Evolutionary conservation across 2,113 vertebrate genomes (phyloP).

Genomic region (Notothenia coriiceps): DNA sequence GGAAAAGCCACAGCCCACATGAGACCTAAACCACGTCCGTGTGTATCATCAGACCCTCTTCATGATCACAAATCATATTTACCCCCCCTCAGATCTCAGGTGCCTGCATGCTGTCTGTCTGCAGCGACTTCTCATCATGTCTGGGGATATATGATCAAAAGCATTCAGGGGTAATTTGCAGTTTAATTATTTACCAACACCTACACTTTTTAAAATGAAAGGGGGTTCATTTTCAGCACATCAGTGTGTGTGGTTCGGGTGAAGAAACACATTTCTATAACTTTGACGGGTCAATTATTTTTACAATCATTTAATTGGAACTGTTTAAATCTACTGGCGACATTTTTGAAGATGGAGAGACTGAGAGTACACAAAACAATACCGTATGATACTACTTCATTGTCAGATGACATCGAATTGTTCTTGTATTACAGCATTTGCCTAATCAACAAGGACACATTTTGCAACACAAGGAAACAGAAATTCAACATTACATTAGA

Average conservation of each 20-base stretch:
- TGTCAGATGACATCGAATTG: no score
- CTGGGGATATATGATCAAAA: constrained; percentile 28
- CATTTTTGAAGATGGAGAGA: no score
- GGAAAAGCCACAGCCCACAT: neutral
- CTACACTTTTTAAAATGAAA: constrained; percentile 5
- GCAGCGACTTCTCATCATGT: constrained; percentile 28
- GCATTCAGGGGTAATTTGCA: constrained; percentile 2
- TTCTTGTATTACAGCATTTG: no score
- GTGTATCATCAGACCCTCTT: neutral
- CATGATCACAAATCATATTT: constrained; percentile 32
- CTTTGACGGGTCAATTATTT: no score
- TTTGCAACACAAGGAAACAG: no score
- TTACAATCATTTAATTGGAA: no score
- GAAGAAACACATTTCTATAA: neutral
- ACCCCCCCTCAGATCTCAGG: constrained; percentile 14
- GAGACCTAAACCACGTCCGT: constrained; percentile 1
- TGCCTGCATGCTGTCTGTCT: constrained; percentile 25
- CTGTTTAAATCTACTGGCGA: no score
- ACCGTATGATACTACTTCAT: no score
- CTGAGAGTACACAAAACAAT: no score
- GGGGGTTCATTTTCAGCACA: neutral
- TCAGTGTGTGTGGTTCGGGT: neutral
- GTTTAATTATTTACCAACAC: constrained; percentile 21
- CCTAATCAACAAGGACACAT: no score
- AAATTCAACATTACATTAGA: no score